These are phyloP conservation scores for Caenorhabditis sp. DNA, from an alignment of 2,888 invertebrate genomes.

Conservation along the genomic window DNA sequence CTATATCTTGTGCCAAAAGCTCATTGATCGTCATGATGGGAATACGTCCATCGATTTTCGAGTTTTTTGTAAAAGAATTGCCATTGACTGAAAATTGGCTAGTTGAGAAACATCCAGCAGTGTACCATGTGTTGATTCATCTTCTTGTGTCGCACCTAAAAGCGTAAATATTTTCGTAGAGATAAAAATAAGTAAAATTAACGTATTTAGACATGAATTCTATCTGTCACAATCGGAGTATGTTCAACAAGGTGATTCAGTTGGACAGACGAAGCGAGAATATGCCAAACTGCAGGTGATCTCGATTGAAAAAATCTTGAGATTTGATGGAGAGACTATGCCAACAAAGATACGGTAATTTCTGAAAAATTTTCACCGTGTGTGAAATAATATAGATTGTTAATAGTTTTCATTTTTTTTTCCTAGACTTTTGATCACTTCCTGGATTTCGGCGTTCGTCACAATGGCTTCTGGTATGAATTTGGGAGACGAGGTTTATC, in stretches of 20 bases:
- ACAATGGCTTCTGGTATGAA: constrained; percentile 12
- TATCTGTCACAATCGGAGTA: constrained; percentile 45
- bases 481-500: constrained; percentile 10
- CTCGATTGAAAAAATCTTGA: constrained; percentile 21
- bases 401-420: background rate
- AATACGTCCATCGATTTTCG: constrained; percentile 56
- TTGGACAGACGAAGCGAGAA: constrained; percentile 31
- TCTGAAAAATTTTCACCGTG: background rate
- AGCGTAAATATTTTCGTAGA: constrained; percentile 20
- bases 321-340: constrained; percentile 10
- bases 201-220: constrained; percentile 42
- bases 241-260: constrained; percentile 12
- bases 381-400: background rate
- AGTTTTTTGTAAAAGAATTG: constrained; percentile 43
- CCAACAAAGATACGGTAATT: constrained; percentile 14
- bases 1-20: constrained; percentile 28
- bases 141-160: constrained; percentile 31
- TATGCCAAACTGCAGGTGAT: constrained; percentile 23
- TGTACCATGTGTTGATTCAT: constrained; percentile 27
- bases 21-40: constrained; percentile 53
- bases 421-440: constrained; percentile 13
- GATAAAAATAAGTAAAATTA: too few relatives aligned
- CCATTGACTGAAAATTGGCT: constrained; percentile 30
- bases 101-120: constrained; percentile 28
- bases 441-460: constrained; percentile 19